These are phyloP conservation scores for Hydriomena furcata DNA, from an alignment of 2,888 invertebrate species.

Conservation along the genomic window DNA sequence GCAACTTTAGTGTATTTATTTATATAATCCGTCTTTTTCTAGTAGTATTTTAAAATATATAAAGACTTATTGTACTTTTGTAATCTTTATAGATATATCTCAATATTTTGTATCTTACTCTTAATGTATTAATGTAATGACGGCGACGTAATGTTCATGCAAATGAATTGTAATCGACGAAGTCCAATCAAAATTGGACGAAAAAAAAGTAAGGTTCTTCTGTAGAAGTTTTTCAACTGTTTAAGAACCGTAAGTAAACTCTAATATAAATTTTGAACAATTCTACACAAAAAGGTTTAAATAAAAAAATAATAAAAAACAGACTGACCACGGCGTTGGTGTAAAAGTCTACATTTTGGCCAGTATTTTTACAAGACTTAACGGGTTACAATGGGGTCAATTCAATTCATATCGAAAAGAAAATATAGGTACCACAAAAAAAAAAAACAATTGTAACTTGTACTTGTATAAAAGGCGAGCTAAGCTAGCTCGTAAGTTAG, in stretches of 20 bases:
- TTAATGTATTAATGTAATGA: conserved; percentile 2
- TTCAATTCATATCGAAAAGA: conserved; percentile 2
- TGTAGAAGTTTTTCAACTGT: not conserved
- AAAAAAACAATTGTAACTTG: not conserved
- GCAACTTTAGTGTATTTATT: conserved; percentile 18
- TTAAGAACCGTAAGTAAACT: not conserved
- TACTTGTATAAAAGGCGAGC: conserved; percentile 8
- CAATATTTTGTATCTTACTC: conserved; percentile 14
- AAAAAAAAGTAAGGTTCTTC: not conserved
- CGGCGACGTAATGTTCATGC: conserved; percentile 17
- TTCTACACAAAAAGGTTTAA: not conserved
- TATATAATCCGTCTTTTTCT: conserved; percentile 21
- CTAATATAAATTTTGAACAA: not conserved
- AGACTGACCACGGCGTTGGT: too few species aligned
- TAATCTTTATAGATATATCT: conserved; percentile 18
- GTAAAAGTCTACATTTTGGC: conserved; percentile 23
- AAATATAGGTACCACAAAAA: not conserved
- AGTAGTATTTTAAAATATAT: conserved; percentile 14
- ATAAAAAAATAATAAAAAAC: not conserved
- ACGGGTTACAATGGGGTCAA: not conserved
- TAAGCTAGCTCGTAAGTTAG: conserved; percentile 9
- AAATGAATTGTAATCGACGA: conserved; percentile 3
- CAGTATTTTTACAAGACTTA: conserved; percentile 28
- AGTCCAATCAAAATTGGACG: conserved; percentile 23
- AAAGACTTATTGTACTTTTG: conserved; percentile 14